Percentiles rank a stretch among this genome's conserved stretches.
Evolutionary conservation across 2,888 invertebrate genomes (phyloP).

Genomic region (Acrobasis suavella): DNA sequence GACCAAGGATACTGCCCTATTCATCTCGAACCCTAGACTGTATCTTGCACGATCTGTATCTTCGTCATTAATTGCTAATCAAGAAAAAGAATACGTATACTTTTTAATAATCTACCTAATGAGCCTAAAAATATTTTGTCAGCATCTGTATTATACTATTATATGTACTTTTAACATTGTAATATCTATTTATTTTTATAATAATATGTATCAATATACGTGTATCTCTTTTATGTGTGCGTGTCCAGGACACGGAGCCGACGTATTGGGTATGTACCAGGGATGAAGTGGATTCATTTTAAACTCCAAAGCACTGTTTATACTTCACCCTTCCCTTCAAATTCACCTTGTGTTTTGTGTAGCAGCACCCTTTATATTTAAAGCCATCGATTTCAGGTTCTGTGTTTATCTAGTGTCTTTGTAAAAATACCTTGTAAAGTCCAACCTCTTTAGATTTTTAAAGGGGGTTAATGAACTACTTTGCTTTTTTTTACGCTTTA

Average conservation of each 20-base stretch:
- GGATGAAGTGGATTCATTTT: constrained; percentile 3
- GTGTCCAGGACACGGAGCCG: constrained; percentile 62
- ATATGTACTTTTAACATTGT: constrained; percentile 22
- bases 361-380: not conserved
- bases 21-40: too few relatives aligned
- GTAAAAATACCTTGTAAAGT: not conserved
- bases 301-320: not conserved
- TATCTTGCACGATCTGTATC: too few relatives aligned
- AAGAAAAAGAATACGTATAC: too few relatives aligned
- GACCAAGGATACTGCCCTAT: too few relatives aligned
- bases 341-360: constrained; percentile 6
- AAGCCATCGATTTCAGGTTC: not conserved
- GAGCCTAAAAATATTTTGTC: too few relatives aligned
- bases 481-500: too few relatives aligned
- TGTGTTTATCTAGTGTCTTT: not conserved
- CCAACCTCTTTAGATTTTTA: not conserved
- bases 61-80: too few relatives aligned
- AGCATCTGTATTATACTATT: not conserved
- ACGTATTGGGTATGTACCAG: constrained; percentile 72
- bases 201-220: constrained; percentile 30
- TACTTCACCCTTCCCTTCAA: not conserved
- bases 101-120: too few relatives aligned
- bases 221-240: constrained; percentile 50
- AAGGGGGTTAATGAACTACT: not conserved
- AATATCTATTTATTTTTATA: constrained; percentile 21